Base-by-base conservation (phyloP, 2,797 vertebrate species). In the Saxicola maurus region DNA sequence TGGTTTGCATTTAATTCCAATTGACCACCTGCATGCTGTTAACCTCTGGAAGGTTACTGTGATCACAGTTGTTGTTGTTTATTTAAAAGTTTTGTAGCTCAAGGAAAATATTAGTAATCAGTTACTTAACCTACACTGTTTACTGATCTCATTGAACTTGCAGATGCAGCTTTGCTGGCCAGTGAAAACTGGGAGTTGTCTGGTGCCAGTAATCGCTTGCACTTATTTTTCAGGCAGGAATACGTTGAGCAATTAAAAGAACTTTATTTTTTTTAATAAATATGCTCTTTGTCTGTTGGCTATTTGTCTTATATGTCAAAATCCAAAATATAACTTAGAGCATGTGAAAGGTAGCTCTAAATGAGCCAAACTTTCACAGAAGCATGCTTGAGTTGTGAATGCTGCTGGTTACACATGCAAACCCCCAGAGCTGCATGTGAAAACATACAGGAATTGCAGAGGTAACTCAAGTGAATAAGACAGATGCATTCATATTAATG, bases 101-200 rank as follows among this genome's bases (percentile, higher is more conserved):
- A 95, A 94, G 96, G 97, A 97, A 97, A 97, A 96, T 97, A 93
- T 97, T 97, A 95, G 93, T 95, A 97, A 97, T 89, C 81, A 85
- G 95, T 97, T 96, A 95, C 95, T 96, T 97, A 96, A 96, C 94
- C 95, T 97, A 87, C 52, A 46, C 66, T 97, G 96, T 97, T 97
- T 97, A 96, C 97, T 95, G 94, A 96, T 96, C 94, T 95, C 91
- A 95, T 82, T 96, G 94, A 93, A 83, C 89, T 96, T 89, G 90
- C 94, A 96, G 96, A 96, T 97, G 96, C 42, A 10, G 82, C 93
- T 94, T 89, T 90, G 93, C 90, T 96, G 96, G 94, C 95, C 90
- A 55, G 83, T 38, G 75, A 95, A 92, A 94, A 87, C 61, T 11
- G 83, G 90, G 93, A 96, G 83, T 94, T 56, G 87, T 91, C 90